Evolutionary conservation across 64 coral and sea anemone species (phyloP).

Genomic region (Pocillopora verrucosa): DNA sequence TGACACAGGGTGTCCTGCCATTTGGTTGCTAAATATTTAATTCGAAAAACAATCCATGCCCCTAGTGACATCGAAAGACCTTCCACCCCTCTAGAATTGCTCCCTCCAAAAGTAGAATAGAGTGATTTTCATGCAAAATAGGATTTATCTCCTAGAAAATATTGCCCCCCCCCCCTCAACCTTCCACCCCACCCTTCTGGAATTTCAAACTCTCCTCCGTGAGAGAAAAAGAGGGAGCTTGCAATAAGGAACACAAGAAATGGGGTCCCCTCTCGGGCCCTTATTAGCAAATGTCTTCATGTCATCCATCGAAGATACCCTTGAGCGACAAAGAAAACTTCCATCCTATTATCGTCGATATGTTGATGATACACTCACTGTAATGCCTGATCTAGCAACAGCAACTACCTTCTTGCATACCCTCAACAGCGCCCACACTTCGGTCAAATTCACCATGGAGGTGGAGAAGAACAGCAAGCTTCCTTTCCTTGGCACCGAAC

Average conservation of each 20-base stretch:
- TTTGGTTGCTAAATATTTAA: slow-evolving; percentile 15
- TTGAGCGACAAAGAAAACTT: slow-evolving; percentile 5
- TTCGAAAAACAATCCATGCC: slow-evolving; percentile 12
- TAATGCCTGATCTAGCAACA: no score
- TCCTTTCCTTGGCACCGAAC: no score
- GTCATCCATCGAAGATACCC: slow-evolving; percentile 15
- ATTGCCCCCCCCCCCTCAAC: no score
- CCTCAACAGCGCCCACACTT: no score
- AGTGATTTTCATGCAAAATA: slow-evolving; percentile 20
- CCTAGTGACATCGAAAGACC: no score
- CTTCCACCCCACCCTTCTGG: slow-evolving; percentile 1
- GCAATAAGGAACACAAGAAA: no score
- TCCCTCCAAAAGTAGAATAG: slow-evolving; percentile 23
- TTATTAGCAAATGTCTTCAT: slow-evolving; percentile 9
- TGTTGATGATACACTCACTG: slow-evolving; percentile 6
- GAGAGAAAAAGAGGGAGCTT: not conserved
- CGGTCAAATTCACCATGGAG: no score
- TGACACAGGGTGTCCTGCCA: not conserved
- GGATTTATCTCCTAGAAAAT: slow-evolving; percentile 7
- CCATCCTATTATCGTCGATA: not conserved
- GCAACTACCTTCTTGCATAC: no score
- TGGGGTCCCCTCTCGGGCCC: not conserved
- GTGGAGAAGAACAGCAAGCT: no score
- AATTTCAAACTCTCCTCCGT: not conserved
- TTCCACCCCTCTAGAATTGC: slow-evolving; percentile 10